Evolutionary conservation across 2,113 vertebrate species (phyloP).

Genomic region (Martes martes): DNA sequence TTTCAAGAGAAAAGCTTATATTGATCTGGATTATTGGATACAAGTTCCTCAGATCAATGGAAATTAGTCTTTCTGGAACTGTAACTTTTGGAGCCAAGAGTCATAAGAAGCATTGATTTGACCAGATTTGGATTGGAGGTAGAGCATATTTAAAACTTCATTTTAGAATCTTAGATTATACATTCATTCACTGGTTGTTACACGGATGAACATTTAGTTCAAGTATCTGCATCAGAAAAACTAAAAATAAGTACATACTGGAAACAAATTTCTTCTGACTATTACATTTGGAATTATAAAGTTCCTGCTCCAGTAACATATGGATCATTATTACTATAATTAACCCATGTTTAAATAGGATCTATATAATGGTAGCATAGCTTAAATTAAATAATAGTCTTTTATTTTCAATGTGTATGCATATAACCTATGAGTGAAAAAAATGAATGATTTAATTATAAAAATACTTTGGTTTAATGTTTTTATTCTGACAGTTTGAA

Average conservation of each 20-base stretch:
- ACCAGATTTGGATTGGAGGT: slow-evolving; percentile 88
- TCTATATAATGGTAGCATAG: not conserved
- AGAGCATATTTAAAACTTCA: slow-evolving; percentile 94
- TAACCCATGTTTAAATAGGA: slow-evolving; percentile 48
- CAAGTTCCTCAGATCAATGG: slow-evolving; percentile 93
- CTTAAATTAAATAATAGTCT: slow-evolving; percentile 59
- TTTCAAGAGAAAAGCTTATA: slow-evolving; percentile 91
- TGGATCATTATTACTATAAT: slow-evolving; percentile 79
- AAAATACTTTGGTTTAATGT: not conserved
- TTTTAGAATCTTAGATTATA: slow-evolving; percentile 93
- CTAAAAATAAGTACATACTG: slow-evolving; percentile 88
- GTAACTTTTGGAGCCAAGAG: slow-evolving; percentile 84
- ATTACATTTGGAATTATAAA: slow-evolving; percentile 96
- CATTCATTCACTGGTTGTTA: slow-evolving; percentile 93
- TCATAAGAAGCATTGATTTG: slow-evolving; percentile 81
- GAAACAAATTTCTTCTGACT: slow-evolving; percentile 92
- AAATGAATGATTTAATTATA: slow-evolving; percentile 41
- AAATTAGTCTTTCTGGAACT: slow-evolving; percentile 89
- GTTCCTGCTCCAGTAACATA: slow-evolving; percentile 85
- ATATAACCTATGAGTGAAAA: slow-evolving; percentile 38
- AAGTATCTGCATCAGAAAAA: slow-evolving; percentile 92
- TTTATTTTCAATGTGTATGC: slow-evolving; percentile 47
- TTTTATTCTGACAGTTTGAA: not conserved
- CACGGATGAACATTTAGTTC: slow-evolving; percentile 92
- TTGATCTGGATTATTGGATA: slow-evolving; percentile 92